Conservation (phyloP, 2,113 vertebrate species). For the Gasterosteus nipponicus region DNA sequence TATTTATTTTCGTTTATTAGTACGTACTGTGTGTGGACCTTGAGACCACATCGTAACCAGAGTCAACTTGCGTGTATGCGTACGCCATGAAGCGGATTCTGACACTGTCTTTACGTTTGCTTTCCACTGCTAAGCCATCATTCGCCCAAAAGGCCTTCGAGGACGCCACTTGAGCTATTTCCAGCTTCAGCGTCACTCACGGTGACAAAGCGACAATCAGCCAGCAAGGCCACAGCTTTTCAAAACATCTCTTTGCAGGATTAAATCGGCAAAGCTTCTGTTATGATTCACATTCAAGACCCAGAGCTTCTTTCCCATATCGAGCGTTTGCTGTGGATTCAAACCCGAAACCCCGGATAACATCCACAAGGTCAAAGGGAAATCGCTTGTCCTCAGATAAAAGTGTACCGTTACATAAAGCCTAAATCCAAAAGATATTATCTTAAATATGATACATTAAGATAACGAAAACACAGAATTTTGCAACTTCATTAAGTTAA, state of each 20-base stretch:
- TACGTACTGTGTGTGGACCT: too few relatives aligned
- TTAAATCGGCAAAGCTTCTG: constrained; percentile 15
- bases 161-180: constrained; percentile 61
- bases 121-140: constrained; percentile 45
- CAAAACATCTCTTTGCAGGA: constrained; percentile 21
- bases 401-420: background rate
- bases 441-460: background rate
- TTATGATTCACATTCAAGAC: constrained; percentile 9
- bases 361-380: constrained; percentile 5
- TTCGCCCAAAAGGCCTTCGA: constrained; percentile 42
- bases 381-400: background rate
- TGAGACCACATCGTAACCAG: too few relatives aligned
- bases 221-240: constrained; percentile 36
- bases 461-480: too few relatives aligned
- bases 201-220: constrained; percentile 49
- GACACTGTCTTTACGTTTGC: constrained; percentile 14
- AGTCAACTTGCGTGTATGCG: too few relatives aligned
- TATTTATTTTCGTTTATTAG: too few relatives aligned
- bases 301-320: constrained; percentile 3
- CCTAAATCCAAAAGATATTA: background rate
- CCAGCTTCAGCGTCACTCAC: constrained; percentile 33
- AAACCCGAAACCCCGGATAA: constrained; percentile 18
- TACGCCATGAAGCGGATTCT: too few relatives aligned
- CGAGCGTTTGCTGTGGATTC: background rate
- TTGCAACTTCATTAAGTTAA: too few relatives aligned